These are phyloP conservation scores for Sericinus montela DNA, from an alignment of 2,888 invertebrate species.

Conservation along the genomic window DNA sequence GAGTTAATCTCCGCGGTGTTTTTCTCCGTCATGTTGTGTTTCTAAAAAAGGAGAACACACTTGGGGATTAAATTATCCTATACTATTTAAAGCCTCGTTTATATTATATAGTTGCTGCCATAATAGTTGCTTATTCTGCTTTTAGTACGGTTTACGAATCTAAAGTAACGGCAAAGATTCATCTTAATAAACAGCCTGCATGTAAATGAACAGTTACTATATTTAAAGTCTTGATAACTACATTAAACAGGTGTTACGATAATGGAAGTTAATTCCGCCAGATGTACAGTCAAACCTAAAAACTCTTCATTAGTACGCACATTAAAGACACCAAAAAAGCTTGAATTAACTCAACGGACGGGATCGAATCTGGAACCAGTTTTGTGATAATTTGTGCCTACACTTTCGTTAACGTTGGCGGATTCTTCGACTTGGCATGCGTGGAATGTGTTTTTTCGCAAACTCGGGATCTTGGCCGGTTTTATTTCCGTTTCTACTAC, in stretches of 20 bases:
- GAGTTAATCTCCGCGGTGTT: no score
- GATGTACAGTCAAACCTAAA: not conserved
- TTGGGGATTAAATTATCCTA: no score
- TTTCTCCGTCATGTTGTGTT: no score
- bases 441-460: constrained; percentile 52
- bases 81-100: no score
- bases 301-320: constrained; percentile 1
- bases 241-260: not conserved
- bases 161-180: not conserved
- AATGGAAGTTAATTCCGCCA: not conserved
- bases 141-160: not conserved
- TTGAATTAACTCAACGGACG: constrained; percentile 21
- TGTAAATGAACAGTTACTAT: not conserved
- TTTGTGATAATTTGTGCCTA: constrained; percentile 29
- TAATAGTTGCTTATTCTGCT: no score
- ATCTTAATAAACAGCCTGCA: not conserved
- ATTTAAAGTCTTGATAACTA: not conserved
- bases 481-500: constrained; percentile 39
- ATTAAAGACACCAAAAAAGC: constrained; percentile 18
- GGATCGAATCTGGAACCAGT: constrained; percentile 27
- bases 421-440: constrained; percentile 32
- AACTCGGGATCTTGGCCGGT: constrained; percentile 35
- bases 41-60: no score
- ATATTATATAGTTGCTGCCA: no score
- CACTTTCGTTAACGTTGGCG: constrained; percentile 51